Percentiles rank a stretch among this genome's conserved stretches.
These are phyloP conservation scores for Clangula hyemalis DNA, from an alignment of 2,797 vertebrate species.

Conservation along the genomic window DNA sequence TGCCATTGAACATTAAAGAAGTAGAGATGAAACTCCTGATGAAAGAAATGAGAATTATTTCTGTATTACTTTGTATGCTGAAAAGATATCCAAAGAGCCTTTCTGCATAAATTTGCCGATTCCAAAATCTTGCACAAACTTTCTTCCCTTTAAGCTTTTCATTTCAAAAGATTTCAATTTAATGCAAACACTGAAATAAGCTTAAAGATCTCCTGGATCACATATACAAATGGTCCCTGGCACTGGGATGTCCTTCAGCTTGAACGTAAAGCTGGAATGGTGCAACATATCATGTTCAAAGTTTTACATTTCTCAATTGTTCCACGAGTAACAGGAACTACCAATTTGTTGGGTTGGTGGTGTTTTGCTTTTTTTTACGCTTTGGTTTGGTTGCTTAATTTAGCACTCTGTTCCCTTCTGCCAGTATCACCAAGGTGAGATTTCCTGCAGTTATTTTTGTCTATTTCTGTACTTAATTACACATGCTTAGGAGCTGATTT, in stretches of 20 bases:
- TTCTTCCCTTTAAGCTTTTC: constrained; percentile 41
- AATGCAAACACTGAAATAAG: constrained; percentile 46
- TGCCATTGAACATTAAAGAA: constrained; percentile 26
- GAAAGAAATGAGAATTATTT: constrained; percentile 41
- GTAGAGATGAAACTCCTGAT: constrained; percentile 46
- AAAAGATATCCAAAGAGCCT: constrained; percentile 43
- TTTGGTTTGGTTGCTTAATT: neutral
- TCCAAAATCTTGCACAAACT: constrained; percentile 13
- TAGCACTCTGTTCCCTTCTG: neutral
- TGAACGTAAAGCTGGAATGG: neutral
- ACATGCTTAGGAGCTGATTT: neutral
- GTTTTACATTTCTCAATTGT: neutral
- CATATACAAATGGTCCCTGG: neutral
- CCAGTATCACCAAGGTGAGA: neutral
- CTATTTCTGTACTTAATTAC: neutral
- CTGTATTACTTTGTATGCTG: constrained; percentile 24
- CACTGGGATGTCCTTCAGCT: neutral
- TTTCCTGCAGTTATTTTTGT: neutral
- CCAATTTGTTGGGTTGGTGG: neutral
- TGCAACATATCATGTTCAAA: neutral
- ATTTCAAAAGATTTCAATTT: constrained; percentile 25
- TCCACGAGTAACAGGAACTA: neutral
- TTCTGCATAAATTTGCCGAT: constrained; percentile 36
- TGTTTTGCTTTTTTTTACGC: neutral
- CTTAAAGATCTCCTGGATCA: constrained; percentile 23